Evolutionary conservation across 2,888 invertebrate genomes (phyloP), one percentile per base, ranked within the genome.

Genomic region (Halocaridina rubra): DNA sequence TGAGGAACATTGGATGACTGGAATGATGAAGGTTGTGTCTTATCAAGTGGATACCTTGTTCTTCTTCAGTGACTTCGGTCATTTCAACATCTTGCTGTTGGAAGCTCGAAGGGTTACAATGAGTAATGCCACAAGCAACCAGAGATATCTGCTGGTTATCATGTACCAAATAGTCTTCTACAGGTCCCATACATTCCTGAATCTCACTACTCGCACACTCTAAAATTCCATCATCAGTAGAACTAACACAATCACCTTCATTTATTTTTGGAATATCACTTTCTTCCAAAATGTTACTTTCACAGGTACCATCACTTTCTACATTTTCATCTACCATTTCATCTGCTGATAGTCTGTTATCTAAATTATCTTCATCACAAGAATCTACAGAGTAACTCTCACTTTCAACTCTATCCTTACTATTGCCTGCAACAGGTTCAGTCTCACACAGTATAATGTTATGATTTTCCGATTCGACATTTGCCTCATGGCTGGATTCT

Each of bases 41-140:
- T 30, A 84, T 84, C 46, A 84, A 46, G 13, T 79, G 57, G 29
- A 84, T 33, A n/a, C 84, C 84, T 7, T 67, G 59, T 16, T 72
- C 82, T 16, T 64, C 53, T 53, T 75, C 82, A 10, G 53, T 7
- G 39, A 39, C 13, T 16, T 80, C 84, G 16, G 67, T 57, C 78
- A 79, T 64, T 3, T 74, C 69, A 10, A 80, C 29, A 57, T 80
- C 75, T 3, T 78, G 33, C 57, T 82, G 74, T 78, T 82, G 77
- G 78, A 77, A 82, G 29, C 72, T 39, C 46, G 61, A 74, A 22
- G 80, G 72, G 22, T 84, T 79, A 75, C 84, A 84, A 53, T 79
- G 84, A 1, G 84, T 84, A n/a, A 84, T 74, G 33, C 84, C 84
- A 75, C 84, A 84, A 0, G 84, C 74, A n/a, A 84, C 80, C 24